These are phyloP conservation scores for Chaunax sp. DNA, from an alignment of 2,797 vertebrate genomes.

Conservation along the genomic window DNA sequence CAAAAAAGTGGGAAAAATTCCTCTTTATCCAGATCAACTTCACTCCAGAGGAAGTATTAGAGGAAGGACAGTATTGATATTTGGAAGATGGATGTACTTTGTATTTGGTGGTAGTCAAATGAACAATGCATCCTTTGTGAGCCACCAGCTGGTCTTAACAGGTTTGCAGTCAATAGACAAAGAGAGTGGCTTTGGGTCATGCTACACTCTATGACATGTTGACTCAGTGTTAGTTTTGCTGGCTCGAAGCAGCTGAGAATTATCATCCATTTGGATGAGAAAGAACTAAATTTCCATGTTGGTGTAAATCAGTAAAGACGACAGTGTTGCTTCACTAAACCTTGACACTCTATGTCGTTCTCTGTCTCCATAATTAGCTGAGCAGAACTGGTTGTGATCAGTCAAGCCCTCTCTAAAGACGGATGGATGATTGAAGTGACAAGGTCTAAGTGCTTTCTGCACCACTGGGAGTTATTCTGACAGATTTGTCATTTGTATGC, in stretches of 20 bases:
- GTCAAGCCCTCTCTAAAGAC: constrained; percentile 20
- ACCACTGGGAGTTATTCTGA: constrained; percentile 30
- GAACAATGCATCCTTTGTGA: background rate
- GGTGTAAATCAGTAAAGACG: constrained; percentile 6
- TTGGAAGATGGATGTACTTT: too few species aligned
- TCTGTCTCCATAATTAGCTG: constrained; percentile 19
- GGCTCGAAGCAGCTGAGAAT: too few species aligned
- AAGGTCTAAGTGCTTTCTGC: constrained; percentile 49
- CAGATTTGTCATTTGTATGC: constrained; percentile 14
- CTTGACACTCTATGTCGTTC: background rate
- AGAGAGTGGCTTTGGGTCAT: too few species aligned
- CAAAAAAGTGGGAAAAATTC: too few species aligned
- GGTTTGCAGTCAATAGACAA: background rate
- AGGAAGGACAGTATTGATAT: constrained; percentile 8
- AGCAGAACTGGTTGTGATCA: constrained; percentile 21
- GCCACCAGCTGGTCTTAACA: background rate
- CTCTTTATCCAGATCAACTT: too few species aligned
- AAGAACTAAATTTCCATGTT: background rate
- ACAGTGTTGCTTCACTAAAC: background rate
- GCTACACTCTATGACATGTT: too few species aligned
- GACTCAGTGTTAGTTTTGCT: too few species aligned
- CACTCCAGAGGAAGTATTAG: too few species aligned
- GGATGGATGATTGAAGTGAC: constrained; percentile 40
- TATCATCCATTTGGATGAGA: too few species aligned
- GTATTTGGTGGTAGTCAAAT: background rate